phyloP scores from a whole-genome alignment of 1,140 invertebrate genomes.

The Drosophila micromelanica region DNA sequence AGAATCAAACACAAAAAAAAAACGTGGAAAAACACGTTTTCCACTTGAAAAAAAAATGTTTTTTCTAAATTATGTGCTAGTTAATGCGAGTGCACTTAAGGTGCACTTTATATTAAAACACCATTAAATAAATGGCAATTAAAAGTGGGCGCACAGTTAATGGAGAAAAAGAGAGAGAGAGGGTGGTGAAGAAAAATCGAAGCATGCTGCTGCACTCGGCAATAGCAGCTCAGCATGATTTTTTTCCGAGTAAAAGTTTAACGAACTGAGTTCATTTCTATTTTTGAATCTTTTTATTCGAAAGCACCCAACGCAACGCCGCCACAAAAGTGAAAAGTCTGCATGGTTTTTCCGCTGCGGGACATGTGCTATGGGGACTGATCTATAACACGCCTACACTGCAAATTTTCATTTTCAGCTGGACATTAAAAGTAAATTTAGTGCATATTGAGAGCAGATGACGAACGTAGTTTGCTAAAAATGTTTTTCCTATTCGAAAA shows the following conservation, averaged over 20 bases:
- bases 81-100: constrained; percentile 40
- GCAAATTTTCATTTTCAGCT: constrained; percentile 62
- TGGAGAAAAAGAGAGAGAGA: constrained; percentile 50
- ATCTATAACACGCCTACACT: constrained; percentile 72
- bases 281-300: constrained; percentile 78
- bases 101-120: constrained; percentile 40
- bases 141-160: no score
- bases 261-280: constrained; percentile 85
- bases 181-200: constrained; percentile 36
- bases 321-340: constrained; percentile 74
- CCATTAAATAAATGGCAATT: constrained; percentile 50
- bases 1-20: constrained; percentile 27
- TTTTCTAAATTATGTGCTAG: constrained; percentile 36
- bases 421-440: constrained; percentile 40
- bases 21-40: constrained; percentile 73
- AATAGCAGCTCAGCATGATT: constrained; percentile 61
- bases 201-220: constrained; percentile 51
- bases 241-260: constrained; percentile 81
- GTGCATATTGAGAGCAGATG: constrained; percentile 39
- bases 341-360: constrained; percentile 60
- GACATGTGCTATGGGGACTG: constrained; percentile 58
- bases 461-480: constrained; percentile 12
- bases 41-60: constrained; percentile 39
- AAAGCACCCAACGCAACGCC: constrained; percentile 53
- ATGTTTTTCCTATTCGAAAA: constrained; percentile 1